phyloP scores from a whole-genome alignment of 2,797 vertebrate species.

The Linurgus olivaceus region DNA sequence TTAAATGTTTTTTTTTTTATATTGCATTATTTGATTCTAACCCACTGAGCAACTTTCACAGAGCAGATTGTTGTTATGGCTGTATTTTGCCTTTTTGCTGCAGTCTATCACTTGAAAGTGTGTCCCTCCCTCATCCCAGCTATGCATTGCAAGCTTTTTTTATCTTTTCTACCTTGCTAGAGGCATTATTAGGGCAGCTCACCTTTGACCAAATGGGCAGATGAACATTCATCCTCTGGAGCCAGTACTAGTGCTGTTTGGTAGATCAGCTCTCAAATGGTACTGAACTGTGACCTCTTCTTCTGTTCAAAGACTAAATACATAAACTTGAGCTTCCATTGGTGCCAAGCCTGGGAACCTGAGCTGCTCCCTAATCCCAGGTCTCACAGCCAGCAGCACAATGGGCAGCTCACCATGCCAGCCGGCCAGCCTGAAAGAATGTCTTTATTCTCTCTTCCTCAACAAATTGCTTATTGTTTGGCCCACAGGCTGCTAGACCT shows the following conservation, averaged over 20 bases:
- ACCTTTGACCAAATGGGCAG: constrained; percentile 69
- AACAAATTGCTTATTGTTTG: constrained; percentile 63
- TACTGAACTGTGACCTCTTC: constrained; percentile 69
- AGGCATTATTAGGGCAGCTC: constrained; percentile 65
- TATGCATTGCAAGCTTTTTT: constrained; percentile 28
- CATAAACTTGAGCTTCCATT: constrained; percentile 59
- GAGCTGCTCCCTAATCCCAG: constrained; percentile 58
- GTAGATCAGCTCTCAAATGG: constrained; percentile 58
- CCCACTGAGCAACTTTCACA: neutral
- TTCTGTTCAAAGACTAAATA: constrained; percentile 67
- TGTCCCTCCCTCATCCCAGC: neutral
- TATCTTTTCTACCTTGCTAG: constrained; percentile 66
- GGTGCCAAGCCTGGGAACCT: constrained; percentile 68
- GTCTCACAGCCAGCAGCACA: constrained; percentile 47
- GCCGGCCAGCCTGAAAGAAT: constrained; percentile 35
- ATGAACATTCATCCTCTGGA: constrained; percentile 61
- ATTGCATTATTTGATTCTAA: neutral
- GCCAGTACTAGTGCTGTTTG: constrained; percentile 39
- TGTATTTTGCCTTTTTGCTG: constrained; percentile 17
- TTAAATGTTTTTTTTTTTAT: neutral
- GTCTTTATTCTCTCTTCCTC: constrained; percentile 54
- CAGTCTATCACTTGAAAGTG: constrained; percentile 22
- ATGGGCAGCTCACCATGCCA: constrained; percentile 62
- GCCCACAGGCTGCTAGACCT: constrained; percentile 35
- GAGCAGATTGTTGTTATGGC: neutral